phyloP scores from a whole-genome alignment of 2,113 vertebrate genomes.

The Leptosomus discolor region DNA sequence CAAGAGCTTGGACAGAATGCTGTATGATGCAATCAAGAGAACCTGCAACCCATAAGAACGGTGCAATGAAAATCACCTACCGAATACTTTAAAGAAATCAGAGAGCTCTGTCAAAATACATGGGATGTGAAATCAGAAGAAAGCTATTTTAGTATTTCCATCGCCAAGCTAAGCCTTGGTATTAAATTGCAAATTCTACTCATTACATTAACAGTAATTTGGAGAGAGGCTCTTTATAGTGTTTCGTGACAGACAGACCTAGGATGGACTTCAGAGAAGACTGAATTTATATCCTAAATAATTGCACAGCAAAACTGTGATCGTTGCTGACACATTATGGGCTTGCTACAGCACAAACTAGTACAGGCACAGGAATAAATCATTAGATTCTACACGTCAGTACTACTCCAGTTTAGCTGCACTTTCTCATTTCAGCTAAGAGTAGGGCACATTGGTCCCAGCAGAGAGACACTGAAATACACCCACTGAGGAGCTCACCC shows the following conservation, averaged over 20 bases:
- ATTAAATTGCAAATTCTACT: not conserved
- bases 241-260: not conserved
- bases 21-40: too few relatives aligned
- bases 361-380: not conserved
- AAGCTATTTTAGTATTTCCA: not conserved
- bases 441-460: not conserved
- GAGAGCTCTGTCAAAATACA: not conserved
- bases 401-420: not conserved
- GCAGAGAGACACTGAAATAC: not conserved
- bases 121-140: not conserved
- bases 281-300: not conserved
- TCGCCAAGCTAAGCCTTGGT: not conserved
- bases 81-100: not conserved
- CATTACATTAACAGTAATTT: too few relatives aligned
- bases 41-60: not conserved
- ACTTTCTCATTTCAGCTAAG: not conserved
- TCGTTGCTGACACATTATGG: not conserved
- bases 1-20: not conserved
- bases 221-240: not conserved
- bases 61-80: not conserved
- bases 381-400: not conserved
- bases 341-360: not conserved
- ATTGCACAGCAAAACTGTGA: not conserved
- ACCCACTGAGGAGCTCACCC: not conserved
- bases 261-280: not conserved